A percentile compares a stretch with the other conserved stretches of the same genome.
These are phyloP conservation scores for Agapornis canus DNA, from an alignment of 2,797 vertebrate species.

Conservation along the genomic window DNA sequence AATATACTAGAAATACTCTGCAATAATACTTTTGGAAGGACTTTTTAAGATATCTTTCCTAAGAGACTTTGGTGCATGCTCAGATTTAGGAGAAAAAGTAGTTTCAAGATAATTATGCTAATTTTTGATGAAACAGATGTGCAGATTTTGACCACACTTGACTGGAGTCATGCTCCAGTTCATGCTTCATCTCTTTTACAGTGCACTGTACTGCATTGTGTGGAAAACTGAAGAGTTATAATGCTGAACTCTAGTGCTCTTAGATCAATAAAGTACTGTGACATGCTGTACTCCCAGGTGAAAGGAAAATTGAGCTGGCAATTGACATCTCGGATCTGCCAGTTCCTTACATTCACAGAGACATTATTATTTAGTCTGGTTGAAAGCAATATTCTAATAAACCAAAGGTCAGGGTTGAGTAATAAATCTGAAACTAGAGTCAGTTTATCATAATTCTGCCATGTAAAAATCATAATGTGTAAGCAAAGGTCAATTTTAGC, in stretches of 20 bases:
- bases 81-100: neutral
- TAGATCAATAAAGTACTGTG: conserved; percentile 57
- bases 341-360: conserved; percentile 52
- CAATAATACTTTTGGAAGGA: neutral
- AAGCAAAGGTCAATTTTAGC: conserved; percentile 74
- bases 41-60: neutral
- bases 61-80: neutral
- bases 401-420: conserved; percentile 72
- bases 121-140: neutral
- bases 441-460: conserved; percentile 72
- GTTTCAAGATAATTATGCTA: neutral
- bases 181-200: neutral
- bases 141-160: neutral
- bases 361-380: conserved; percentile 63
- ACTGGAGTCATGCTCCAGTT: neutral
- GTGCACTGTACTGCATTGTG: neutral
- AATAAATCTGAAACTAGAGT: conserved; percentile 67
- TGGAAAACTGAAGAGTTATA: neutral
- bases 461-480: conserved; percentile 71
- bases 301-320: conserved; percentile 51
- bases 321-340: conserved; percentile 58
- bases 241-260: conserved; percentile 21
- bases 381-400: conserved; percentile 72
- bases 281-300: conserved; percentile 54
- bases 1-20: neutral